phyloP scores from a whole-genome alignment of 2,113 vertebrate genomes.

The Lanius ludovicianus region DNA sequence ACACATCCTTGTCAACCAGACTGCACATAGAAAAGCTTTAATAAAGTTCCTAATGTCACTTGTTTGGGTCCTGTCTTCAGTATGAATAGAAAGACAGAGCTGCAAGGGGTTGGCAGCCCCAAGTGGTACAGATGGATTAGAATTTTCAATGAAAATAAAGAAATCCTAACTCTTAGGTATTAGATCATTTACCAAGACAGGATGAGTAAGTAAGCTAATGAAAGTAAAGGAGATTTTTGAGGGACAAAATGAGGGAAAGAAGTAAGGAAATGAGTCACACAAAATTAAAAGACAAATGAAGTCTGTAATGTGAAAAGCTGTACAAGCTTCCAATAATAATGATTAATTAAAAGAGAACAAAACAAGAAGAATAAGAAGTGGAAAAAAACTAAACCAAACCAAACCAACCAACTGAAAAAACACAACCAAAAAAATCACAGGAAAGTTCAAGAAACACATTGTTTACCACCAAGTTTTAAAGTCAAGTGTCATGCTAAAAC shows the following conservation, averaged over 20 bases:
- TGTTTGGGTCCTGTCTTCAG: not conserved
- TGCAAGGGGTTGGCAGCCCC: not conserved
- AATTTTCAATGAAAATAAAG: not conserved
- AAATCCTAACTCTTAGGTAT: fast-evolving
- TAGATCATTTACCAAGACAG: not conserved
- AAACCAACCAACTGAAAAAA: not conserved
- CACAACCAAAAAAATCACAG: fast-evolving
- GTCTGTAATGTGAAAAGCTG: not conserved
- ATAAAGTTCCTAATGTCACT: not conserved
- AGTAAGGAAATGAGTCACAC: not conserved
- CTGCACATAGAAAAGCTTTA: not conserved
- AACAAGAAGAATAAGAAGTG: not conserved
- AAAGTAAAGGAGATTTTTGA: not conserved
- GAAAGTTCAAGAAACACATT: fast-evolving
- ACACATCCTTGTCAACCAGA: not conserved
- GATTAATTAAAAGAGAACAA: not conserved
- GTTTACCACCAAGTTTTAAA: not conserved
- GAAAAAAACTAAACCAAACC: not conserved
- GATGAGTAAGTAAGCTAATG: not conserved
- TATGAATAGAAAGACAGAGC: not conserved
- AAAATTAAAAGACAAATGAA: not conserved
- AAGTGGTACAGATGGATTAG: not conserved
- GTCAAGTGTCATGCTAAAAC: not conserved
- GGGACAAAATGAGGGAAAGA: not conserved
- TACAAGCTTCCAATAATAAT: not conserved